Evolutionary conservation across 2,797 vertebrate species (phyloP).

Genomic region (Protonibea diacanthus): DNA sequence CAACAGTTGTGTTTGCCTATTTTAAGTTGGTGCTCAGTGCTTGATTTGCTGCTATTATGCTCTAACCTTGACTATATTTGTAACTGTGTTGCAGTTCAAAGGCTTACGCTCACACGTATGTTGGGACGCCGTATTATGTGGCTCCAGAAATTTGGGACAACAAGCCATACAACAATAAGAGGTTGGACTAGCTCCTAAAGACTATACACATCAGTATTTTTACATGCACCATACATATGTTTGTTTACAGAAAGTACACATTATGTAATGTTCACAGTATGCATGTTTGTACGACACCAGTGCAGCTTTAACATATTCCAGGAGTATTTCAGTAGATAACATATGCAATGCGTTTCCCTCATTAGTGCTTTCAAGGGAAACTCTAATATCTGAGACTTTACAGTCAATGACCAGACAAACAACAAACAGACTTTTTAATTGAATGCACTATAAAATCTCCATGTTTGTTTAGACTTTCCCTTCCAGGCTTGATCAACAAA

Average conservation of each 20-base stretch:
- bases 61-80: not conserved
- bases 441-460: not conserved
- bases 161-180: constrained; percentile 96
- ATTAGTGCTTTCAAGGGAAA: not conserved
- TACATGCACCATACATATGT: too few species aligned
- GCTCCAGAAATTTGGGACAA: constrained; percentile 98
- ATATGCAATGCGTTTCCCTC: not conserved
- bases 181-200: constrained; percentile 76
- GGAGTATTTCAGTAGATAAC: not conserved
- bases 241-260: not conserved
- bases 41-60: constrained; percentile 6
- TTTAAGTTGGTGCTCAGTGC: not conserved
- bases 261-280: not conserved
- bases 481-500: not conserved
- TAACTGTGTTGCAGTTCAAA: constrained; percentile 81
- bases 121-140: constrained; percentile 96
- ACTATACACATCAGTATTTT: not conserved
- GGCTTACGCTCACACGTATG: constrained; percentile 89
- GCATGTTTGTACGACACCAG: not conserved
- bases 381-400: not conserved
- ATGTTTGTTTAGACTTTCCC: not conserved
- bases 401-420: too few species aligned
- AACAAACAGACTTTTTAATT: not conserved
- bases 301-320: not conserved
- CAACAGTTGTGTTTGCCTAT: constrained; percentile 1